These are phyloP conservation scores for Myiothlypis chrysogaster DNA, from an alignment of 2,797 vertebrate genomes.

Conservation along the genomic window DNA sequence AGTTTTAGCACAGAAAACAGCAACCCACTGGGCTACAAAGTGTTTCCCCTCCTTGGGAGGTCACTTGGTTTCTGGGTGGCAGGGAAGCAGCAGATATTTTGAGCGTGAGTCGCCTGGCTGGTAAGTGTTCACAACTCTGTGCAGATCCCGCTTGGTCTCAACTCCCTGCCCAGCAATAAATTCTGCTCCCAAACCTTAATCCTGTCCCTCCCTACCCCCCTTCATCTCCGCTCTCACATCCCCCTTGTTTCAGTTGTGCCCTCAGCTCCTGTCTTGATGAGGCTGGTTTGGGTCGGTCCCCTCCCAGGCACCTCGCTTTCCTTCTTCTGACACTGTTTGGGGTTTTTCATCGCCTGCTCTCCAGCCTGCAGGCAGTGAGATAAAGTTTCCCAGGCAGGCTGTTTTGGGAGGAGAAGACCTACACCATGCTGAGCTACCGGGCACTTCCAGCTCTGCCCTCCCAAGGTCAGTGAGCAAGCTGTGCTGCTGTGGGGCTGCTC, in stretches of 20 bases:
- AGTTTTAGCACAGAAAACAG: not conserved
- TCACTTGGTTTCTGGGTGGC: not conserved
- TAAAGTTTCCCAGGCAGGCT: constrained; percentile 41
- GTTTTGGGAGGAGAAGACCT: constrained; percentile 32
- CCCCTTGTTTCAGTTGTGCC: not conserved
- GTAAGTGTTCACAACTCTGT: not conserved
- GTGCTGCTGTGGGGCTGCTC: constrained; percentile 4
- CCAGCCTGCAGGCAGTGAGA: not conserved
- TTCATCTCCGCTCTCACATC: not conserved
- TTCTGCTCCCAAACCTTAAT: constrained; percentile 23
- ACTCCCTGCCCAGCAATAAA: constrained; percentile 33
- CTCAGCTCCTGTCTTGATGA: not conserved
- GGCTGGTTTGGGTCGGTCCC: not conserved
- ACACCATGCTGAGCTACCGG: constrained; percentile 3
- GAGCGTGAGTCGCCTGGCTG: not conserved
- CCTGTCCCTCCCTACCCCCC: not conserved
- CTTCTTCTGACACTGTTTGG: not conserved
- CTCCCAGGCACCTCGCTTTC: not conserved
- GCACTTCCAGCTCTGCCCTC: constrained; percentile 36
- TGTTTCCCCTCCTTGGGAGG: not conserved
- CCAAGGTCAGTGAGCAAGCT: not conserved
- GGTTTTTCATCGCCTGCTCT: constrained; percentile 8
- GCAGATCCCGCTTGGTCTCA: constrained; percentile 10
- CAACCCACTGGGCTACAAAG: not conserved
- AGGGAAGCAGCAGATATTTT: not conserved